These are phyloP conservation scores for Asobara japonica DNA, from an alignment of 1,140 invertebrate species.

Conservation along the genomic window DNA sequence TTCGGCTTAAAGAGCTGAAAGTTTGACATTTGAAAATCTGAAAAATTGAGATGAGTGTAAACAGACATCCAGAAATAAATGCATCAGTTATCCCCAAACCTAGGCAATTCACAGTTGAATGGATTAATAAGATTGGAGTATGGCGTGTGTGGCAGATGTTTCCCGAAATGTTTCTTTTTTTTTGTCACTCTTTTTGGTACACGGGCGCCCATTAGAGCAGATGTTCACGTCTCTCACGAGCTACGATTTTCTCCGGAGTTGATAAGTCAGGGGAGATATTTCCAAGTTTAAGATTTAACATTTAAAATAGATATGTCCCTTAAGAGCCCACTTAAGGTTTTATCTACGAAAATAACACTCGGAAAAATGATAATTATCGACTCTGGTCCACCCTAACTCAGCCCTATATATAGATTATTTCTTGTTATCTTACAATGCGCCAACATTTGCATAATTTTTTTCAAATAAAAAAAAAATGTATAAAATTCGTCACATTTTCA, in stretches of 20 bases:
- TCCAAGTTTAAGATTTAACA: constrained; percentile 5
- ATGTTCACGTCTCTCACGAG: constrained; percentile 33
- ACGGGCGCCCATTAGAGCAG: constrained; percentile 29
- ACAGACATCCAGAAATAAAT: no score
- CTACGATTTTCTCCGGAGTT: constrained; percentile 31
- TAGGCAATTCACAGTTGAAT: no score
- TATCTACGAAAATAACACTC: background rate
- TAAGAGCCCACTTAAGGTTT: background rate
- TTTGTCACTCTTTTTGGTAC: constrained; percentile 8
- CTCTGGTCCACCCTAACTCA: no score
- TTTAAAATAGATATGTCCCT: constrained; percentile 35
- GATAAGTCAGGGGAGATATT: constrained; percentile 31
- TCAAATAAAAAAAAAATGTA: no score
- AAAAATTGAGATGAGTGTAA: no score
- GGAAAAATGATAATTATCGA: background rate
- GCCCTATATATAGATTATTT: no score
- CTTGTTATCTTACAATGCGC: no score
- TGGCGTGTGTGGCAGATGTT: constrained; percentile 25
- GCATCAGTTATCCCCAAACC: no score
- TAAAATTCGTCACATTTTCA: no score
- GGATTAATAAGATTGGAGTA: constrained; percentile 13
- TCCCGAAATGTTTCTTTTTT: constrained; percentile 26
- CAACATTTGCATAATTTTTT: no score
- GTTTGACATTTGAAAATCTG: no score
- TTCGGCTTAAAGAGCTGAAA: no score